Conservation (phyloP, 53 echinoderm and acorn worm species). For the Antedon mediterranea region DNA sequence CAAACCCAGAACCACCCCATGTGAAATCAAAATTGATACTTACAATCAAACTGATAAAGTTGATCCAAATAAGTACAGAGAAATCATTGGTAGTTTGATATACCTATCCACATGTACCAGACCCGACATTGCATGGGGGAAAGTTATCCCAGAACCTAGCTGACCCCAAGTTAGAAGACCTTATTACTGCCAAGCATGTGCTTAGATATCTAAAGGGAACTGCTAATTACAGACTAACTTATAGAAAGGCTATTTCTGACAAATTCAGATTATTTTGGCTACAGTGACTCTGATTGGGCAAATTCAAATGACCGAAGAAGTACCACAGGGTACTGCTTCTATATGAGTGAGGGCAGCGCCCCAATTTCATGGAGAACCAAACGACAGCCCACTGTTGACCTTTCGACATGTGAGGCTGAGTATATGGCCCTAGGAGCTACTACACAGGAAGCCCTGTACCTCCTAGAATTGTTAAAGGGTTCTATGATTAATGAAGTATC, state of each 20-base stretch:
- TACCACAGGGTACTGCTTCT: too few species aligned
- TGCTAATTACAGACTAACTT: slow-evolving; percentile 7
- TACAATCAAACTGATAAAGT: neutral
- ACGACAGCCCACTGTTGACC: neutral
- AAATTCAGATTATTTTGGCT: too few species aligned
- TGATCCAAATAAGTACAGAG: slow-evolving; percentile 3
- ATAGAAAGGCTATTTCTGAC: too few species aligned
- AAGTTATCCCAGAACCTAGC: slow-evolving; percentile 14
- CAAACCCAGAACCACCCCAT: neutral
- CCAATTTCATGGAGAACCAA: slow-evolving; percentile 1
- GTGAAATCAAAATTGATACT: slow-evolving; percentile 2
- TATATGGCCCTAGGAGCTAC: too few species aligned
- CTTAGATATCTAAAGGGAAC: slow-evolving; percentile 21
- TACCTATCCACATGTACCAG: slow-evolving; percentile 11
- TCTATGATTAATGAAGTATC: too few species aligned
- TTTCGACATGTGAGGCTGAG: too few species aligned
- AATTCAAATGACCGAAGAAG: too few species aligned
- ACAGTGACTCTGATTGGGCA: too few species aligned
- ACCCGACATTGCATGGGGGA: neutral
- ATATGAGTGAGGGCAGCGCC: too few species aligned
- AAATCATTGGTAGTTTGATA: slow-evolving; percentile 9
- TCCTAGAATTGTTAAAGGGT: too few species aligned
- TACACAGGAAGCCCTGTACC: too few species aligned
- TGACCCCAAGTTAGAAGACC: slow-evolving; percentile 15
- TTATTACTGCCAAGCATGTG: slow-evolving; percentile 15